Evolutionary conservation across 2,113 vertebrate species (phyloP), one percentile per base, ranked within the genome.

Genomic region (Paratilapia polleni): DNA sequence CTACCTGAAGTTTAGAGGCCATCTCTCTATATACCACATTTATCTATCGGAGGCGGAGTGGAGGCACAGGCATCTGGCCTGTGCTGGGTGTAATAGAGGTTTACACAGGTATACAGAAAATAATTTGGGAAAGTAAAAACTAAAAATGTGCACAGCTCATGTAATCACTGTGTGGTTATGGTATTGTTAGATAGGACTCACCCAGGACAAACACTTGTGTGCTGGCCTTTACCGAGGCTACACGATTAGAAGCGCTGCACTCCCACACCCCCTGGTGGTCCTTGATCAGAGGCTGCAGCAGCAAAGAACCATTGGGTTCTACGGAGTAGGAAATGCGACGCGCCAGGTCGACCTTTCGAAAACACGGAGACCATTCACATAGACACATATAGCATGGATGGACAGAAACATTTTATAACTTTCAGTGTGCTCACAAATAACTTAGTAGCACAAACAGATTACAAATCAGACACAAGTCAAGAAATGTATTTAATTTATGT

Each of bases 201-300:
- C 98, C 98, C 82, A 99, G 93, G 61, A 99, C 98, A 0, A 96
- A 96, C 75, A 99, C 85, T 0, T 88, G 88, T 8, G 98, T 98
- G 87, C 80, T 26, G 19, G 95, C 7, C 8, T 92, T 94, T 89
- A 97, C 92, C 0, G 87, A 94, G 83, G 97, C 96, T 13, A 99
- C 97, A 0, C 91, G 92, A 77, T 98, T 99, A 73, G 93, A 87
- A 77, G 94, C 96, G 0, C 70, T 93, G 91, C 98, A 99, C 82
- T 97, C 95, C 98, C 98, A 99, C 43, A 79, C 79, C 24, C 98
- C 98, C 0, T 98, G 96, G 91, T 98, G 97, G 87, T 98, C 98
- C 87, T 99, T 99, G 52, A 85, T 83, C 60, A 99, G 84, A 0
- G 97, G 97, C 54, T 88, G 95, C 62, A 99, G 93, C 73, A 98